phyloP scores from a whole-genome alignment of 2,797 vertebrate species.

The Vipera latastei region DNA sequence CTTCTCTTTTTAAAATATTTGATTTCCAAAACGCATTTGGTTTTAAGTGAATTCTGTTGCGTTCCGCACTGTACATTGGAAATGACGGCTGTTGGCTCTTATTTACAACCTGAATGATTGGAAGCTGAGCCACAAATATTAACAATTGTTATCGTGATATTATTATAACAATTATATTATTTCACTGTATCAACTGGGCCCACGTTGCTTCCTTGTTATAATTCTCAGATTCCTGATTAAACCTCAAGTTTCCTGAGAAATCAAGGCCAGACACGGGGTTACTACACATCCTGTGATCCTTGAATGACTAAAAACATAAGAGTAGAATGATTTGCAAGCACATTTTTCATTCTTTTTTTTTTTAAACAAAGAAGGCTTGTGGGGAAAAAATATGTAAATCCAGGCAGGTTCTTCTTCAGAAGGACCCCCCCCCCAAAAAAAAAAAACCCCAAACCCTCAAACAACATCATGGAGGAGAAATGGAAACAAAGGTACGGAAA shows the following conservation, averaged over 20 bases:
- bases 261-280: no score
- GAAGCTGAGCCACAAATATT: background rate
- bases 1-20: background rate
- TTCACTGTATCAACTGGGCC: background rate
- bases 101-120: background rate
- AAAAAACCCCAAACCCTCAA: background rate
- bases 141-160: background rate
- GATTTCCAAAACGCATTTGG: background rate
- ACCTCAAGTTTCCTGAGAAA: background rate
- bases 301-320: background rate
- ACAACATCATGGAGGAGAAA: background rate
- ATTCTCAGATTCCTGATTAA: background rate
- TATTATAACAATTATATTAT: background rate
- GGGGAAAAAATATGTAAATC: background rate
- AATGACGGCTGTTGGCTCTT: background rate
- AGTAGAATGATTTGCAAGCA: background rate
- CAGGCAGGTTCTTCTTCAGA: background rate
- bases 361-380: background rate
- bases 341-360: background rate
- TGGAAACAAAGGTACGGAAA: no score
- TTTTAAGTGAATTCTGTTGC: background rate
- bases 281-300: background rate
- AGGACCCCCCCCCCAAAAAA: background rate
- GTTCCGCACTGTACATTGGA: background rate
- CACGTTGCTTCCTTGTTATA: background rate